Evolutionary conservation across 2,797 vertebrate species (phyloP).

Genomic region (Takifugu rubripes): DNA sequence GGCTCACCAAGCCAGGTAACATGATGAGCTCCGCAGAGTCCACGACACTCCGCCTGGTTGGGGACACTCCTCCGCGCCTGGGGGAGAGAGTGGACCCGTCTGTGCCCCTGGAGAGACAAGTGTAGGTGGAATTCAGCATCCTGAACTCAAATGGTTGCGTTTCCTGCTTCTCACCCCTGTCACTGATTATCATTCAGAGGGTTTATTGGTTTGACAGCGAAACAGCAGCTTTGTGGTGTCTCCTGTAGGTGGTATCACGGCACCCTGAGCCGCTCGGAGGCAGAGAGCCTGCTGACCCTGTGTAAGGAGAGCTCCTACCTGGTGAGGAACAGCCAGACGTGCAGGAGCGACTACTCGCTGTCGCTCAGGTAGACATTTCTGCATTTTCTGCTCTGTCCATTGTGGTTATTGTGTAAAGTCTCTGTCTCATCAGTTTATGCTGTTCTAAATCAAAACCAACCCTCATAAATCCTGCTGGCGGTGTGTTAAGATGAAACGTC

Average conservation of each 20-base stretch:
- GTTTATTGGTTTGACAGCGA: not conserved
- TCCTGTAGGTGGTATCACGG: constrained; percentile 92
- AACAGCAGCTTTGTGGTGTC: not conserved
- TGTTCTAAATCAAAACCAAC: not conserved
- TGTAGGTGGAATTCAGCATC: constrained; percentile 67
- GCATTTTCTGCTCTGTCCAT: not conserved
- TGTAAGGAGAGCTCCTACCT: constrained; percentile 95
- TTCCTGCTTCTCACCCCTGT: no score
- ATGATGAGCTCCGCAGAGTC: constrained; percentile 42
- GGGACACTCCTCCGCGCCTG: constrained; percentile 73
- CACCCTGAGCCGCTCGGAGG: constrained; percentile 83
- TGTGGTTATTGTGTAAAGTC: not conserved
- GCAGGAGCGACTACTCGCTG: constrained; percentile 85
- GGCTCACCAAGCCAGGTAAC: constrained; percentile 57
- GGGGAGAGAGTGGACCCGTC: constrained; percentile 84
- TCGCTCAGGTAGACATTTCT: constrained; percentile 82
- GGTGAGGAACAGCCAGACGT: constrained; percentile 90
- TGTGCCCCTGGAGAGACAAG: constrained; percentile 87
- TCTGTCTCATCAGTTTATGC: not conserved
- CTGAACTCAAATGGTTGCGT: not conserved
- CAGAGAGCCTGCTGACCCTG: constrained; percentile 85
- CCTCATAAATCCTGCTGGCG: no score
- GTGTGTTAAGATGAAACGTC: no score
- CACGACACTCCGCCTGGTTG: constrained; percentile 61
- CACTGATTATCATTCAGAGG: no score